phyloP scores from a whole-genome alignment of 2,113 vertebrate genomes.

The Mus musculus region DNA sequence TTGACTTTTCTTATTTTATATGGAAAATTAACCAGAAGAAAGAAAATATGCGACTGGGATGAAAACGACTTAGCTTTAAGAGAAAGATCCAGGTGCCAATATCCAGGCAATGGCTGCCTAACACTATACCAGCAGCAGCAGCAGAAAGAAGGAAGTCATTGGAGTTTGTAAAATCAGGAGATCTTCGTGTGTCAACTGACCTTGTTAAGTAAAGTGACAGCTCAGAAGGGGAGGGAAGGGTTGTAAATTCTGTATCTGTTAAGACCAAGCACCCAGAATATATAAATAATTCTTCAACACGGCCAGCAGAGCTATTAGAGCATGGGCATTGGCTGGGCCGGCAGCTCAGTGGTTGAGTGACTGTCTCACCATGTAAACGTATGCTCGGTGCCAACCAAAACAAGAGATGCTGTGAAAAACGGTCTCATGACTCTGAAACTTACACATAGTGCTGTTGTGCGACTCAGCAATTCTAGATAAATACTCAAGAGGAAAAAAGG shows the following conservation, averaged over 20 bases:
- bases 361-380: not conserved
- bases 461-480: not conserved
- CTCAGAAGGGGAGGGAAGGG: not conserved
- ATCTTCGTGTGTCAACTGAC: not conserved
- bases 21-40: not conserved
- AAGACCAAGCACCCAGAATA: not conserved
- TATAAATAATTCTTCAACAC: not conserved
- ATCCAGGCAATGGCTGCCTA: not conserved
- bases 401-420: not conserved
- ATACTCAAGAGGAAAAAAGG: not conserved
- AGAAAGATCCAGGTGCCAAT: not conserved
- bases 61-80: constrained; percentile 20
- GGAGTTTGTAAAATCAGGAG: constrained; percentile 13
- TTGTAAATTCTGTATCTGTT: not conserved
- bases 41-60: not conserved
- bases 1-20: not conserved
- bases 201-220: not conserved
- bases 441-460: not conserved
- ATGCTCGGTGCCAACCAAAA: not conserved
- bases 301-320: not conserved
- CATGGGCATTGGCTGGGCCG: not conserved
- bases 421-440: not conserved
- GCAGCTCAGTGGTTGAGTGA: not conserved
- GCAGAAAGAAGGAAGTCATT: not conserved
- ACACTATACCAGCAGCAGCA: not conserved